A percentile compares a stretch with the other conserved stretches of the same genome.
phyloP scores from a whole-genome alignment of 1,140 invertebrate species.

The Physella acuta region DNA sequence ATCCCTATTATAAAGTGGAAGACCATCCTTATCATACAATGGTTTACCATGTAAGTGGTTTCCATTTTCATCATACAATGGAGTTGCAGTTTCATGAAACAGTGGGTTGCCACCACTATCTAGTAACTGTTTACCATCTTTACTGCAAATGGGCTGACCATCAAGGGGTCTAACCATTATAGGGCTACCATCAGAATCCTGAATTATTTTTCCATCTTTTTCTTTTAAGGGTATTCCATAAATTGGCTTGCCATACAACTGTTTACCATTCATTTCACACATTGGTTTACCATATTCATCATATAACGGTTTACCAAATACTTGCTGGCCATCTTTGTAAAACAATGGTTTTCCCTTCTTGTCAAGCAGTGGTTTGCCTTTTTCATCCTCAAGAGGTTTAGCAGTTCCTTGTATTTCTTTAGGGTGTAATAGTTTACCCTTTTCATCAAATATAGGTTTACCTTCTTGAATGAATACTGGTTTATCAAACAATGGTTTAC shows the following conservation, averaged over 20 bases:
- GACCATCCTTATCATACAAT: background rate
- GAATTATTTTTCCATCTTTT: background rate
- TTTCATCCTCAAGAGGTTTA: background rate
- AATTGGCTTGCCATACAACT: background rate
- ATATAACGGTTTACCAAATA: background rate
- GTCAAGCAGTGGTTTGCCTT: background rate
- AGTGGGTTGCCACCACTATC: background rate
- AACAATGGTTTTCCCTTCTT: background rate
- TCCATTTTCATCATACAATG: background rate
- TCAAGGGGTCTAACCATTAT: background rate
- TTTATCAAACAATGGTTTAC: background rate
- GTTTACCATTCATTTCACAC: background rate
- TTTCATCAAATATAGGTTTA: background rate
- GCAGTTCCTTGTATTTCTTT: background rate
- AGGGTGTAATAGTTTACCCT: background rate
- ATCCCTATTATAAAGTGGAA: background rate
- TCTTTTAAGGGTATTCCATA: background rate
- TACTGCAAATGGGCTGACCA: background rate
- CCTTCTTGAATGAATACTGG: background rate
- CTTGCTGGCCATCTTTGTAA: background rate
- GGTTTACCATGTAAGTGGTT: background rate
- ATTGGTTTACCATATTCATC: background rate
- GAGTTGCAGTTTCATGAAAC: background rate
- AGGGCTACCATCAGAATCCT: background rate
- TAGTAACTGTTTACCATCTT: background rate